These are phyloP conservation scores for Sialia sialis DNA, from an alignment of 2,113 vertebrate genomes.

Conservation along the genomic window DNA sequence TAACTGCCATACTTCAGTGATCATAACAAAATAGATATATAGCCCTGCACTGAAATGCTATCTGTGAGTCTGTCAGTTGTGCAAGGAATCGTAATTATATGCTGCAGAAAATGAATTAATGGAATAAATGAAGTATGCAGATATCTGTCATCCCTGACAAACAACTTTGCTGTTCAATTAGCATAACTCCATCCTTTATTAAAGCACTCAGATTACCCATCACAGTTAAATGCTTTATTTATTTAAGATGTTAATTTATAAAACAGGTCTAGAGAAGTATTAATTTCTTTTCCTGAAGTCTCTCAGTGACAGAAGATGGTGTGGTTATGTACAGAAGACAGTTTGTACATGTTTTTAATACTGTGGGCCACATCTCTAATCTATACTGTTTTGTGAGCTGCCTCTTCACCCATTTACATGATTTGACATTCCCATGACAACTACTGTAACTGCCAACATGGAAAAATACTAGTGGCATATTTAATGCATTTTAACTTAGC, in stretches of 20 bases:
- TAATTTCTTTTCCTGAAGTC: slow-evolving; percentile 37
- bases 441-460: slow-evolving; percentile 39
- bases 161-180: slow-evolving; percentile 69
- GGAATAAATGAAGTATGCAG: slow-evolving; percentile 57
- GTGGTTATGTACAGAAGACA: neutral
- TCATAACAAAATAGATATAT: neutral
- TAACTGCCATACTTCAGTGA: neutral
- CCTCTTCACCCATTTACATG: slow-evolving; percentile 15
- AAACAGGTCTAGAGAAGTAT: slow-evolving; percentile 12
- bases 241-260: slow-evolving; percentile 60
- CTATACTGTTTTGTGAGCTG: neutral
- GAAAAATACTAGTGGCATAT: slow-evolving; percentile 47
- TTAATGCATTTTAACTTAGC: slow-evolving; percentile 14
- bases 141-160: slow-evolving; percentile 59
- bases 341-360: neutral
- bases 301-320: neutral
- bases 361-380: neutral
- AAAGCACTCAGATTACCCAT: slow-evolving; percentile 55
- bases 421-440: slow-evolving; percentile 58
- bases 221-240: slow-evolving; percentile 62
- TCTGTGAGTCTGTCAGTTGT: slow-evolving; percentile 50
- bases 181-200: slow-evolving; percentile 62
- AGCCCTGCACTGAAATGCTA: slow-evolving; percentile 1
- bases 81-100: slow-evolving; percentile 42
- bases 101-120: slow-evolving; percentile 60